Percentiles rank a stretch among this genome's conserved stretches.
phyloP scores from a whole-genome alignment of 2,797 vertebrate genomes.

The Sylvilagus floridanus region DNA sequence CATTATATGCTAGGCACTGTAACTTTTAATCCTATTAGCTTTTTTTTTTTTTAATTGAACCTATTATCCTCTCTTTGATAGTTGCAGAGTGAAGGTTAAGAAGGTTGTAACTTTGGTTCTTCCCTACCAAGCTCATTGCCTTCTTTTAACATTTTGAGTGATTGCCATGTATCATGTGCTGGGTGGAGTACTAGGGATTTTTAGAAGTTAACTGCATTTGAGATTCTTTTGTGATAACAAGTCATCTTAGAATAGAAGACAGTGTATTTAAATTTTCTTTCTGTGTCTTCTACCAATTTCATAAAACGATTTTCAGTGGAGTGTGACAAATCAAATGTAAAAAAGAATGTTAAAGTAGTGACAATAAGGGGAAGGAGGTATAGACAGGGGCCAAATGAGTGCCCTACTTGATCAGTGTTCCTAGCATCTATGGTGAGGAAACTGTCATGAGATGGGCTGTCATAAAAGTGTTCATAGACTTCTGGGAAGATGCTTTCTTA shows the following conservation, averaged over 20 bases:
- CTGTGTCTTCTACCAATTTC: background rate
- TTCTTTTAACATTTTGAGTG: background rate
- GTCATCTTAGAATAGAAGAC: background rate
- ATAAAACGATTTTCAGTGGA: slow-evolving; percentile 13
- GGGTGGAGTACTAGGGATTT: background rate
- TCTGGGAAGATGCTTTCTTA: background rate
- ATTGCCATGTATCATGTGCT: background rate
- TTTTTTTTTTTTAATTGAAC: background rate
- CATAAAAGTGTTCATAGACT: background rate
- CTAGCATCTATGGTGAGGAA: background rate
- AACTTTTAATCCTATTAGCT: background rate
- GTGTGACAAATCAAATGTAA: background rate
- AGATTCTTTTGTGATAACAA: background rate
- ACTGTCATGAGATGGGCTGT: background rate
- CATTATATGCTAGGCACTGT: background rate
- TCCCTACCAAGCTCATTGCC: background rate
- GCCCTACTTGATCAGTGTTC: background rate
- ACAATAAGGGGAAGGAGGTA: background rate
- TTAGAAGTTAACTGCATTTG: background rate
- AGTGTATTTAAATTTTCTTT: slow-evolving; percentile 47
- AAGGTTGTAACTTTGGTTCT: background rate
- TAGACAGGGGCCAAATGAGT: background rate
- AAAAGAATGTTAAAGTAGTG: background rate
- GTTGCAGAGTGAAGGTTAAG: background rate
- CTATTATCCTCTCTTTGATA: background rate